Base-by-base conservation (phyloP, 2,888 invertebrate species). In the Tiliacea citrago region DNA sequence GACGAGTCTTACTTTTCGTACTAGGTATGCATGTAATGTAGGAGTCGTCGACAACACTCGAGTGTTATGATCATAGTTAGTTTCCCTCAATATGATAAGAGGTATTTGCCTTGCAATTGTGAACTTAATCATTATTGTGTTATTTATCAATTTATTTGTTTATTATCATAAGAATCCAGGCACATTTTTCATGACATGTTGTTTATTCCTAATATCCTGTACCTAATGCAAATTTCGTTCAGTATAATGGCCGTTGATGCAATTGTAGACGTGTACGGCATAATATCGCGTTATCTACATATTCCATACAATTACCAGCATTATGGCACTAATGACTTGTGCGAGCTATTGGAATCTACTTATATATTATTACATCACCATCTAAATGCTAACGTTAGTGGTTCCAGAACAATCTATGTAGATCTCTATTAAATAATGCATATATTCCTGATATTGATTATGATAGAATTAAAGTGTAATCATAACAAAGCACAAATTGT, bases 291-390 rank as follows among this genome's bases (percentile, higher is more conserved):
- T 18, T 68, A 79, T 68, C 75, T 79, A 58, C 49, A 66, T 74
- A 45, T 35, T 63, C 53, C 9, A 81, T 79, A 75, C 75, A 81
- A 81, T 79, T 81, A 68, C 68, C 39, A n/a, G 13, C 75, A 65
- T 75, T 58, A 79, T 45, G 35, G 0, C 35, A 39, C 79, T 78
- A 79, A 79, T 81, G 81, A 68, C 58, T 49, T 63, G 51, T 47
- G 66, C 13, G 29, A 24, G 65, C 60, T 68, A 78, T 73, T 63
- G 80, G 68, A 68, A 74, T 65, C n/a, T n/a, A 63, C 55, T 75
- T 55, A 81, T 75, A 75, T 81, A 68, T 81, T 60, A 81, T 79
- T 65, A 60, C 18, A 60, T 74, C 16, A 16, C 47, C 13, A 75
- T 63, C 39, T 58, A 65, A 68, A 79, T 81, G 53, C 42, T 60